Evolutionary conservation across 1,140 invertebrate species (phyloP).

Genomic region (Penaeus indicus): DNA sequence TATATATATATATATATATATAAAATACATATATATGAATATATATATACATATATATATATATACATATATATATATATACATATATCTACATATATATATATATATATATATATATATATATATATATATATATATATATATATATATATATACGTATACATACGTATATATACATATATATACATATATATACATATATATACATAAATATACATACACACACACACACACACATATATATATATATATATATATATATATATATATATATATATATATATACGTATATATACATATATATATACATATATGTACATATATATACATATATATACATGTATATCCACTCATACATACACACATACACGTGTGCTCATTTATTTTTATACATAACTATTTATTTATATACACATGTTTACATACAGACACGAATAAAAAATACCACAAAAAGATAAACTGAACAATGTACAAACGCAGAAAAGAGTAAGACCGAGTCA

Average conservation of each 20-base stretch:
- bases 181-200: background rate
- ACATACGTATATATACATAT: constrained; percentile 1
- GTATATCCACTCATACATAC: no score
- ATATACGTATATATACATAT: constrained; percentile 14
- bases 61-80: constrained; percentile 5
- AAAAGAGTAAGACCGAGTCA: no score
- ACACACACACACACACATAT: background rate
- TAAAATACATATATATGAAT: constrained; percentile 19
- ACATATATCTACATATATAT: constrained; percentile 26
- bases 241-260: background rate
- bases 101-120: constrained; percentile 26
- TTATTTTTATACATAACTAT: no score
- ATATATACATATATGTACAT: constrained; percentile 3
- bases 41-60: no score
- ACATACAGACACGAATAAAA: no score
- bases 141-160: background rate
- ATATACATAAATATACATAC: constrained; percentile 9
- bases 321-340: no score
- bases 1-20: constrained; percentile 21
- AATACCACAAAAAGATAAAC: no score
- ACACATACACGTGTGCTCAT: no score
- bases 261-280: background rate
- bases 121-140: constrained; percentile 26
- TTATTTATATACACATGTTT: no score
- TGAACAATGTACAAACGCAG: no score